Evolutionary conservation across 1,140 invertebrate genomes (phyloP), one percentile per base, ranked within the genome.

Genomic region (Heterodera carotae): DNA sequence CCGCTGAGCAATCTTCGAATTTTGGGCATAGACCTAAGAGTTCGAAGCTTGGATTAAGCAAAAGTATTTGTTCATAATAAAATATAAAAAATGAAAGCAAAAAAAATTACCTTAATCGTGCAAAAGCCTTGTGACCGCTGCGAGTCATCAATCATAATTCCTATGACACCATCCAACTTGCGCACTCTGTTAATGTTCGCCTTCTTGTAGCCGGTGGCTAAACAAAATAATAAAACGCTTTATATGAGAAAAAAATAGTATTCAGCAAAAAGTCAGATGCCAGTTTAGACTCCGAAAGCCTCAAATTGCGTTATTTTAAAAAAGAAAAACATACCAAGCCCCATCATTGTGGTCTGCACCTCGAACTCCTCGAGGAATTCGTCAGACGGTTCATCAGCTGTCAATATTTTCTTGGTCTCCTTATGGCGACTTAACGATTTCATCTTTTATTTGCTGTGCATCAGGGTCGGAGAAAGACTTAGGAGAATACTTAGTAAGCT

Each of bases 271-370:
- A n/a, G n/a, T n/a, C n/a, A n/a, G n/a, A n/a, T n/a, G n/a, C n/a
- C n/a, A n/a, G n/a, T n/a, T n/a, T n/a, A n/a, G n/a, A n/a, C n/a
- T n/a, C n/a, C n/a, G n/a, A n/a, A n/a, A n/a, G n/a, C n/a, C n/a
- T n/a, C n/a, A n/a, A n/a, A n/a, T n/a, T n/a, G n/a, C n/a, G n/a
- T n/a, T n/a, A n/a, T n/a, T n/a, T n/a, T n/a, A n/a, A n/a, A n/a
- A n/a, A n/a, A n/a, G n/a, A 43, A 43, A 1, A 12, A 66, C 62
- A 12, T 12, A 34, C 62, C 62, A 66, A 98, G 90, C 71, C 96
- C 96, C 95, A 99, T 98, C 79, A 98, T 90, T 88, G 97, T 94
- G 88, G 95, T 94, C 81, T 93, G 91, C 62, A 98, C 95, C 83
- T 91, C 92, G 90, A 98, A 98, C 34, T 93, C 89, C 95, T 94